Evolutionary conservation across 2,797 vertebrate genomes (phyloP).

Genomic region (Characodon lateralis): DNA sequence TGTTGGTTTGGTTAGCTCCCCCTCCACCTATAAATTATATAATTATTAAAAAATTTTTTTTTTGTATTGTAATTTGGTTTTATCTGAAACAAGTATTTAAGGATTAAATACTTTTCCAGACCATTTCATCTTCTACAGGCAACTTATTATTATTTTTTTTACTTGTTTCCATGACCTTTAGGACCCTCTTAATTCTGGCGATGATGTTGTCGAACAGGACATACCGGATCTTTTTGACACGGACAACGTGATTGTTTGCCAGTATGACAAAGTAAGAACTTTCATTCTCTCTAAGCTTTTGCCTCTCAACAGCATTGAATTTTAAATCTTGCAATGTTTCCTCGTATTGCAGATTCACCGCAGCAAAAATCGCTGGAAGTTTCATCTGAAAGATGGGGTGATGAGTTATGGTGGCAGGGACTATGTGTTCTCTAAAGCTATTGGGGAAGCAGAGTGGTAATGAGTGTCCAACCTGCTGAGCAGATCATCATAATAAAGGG

Average conservation of each 20-base stretch:
- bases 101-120: too few relatives aligned
- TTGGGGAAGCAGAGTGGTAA: slow-evolving; percentile 98
- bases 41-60: too few relatives aligned
- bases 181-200: slow-evolving; percentile 97
- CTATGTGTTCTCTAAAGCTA: slow-evolving; percentile 94
- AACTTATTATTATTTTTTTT: too few relatives aligned
- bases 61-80: too few relatives aligned
- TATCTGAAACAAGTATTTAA: too few relatives aligned
- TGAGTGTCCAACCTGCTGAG: slow-evolving; percentile 23
- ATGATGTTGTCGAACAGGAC: slow-evolving; percentile 96
- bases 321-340: background rate
- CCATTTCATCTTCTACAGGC: background rate
- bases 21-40: too few relatives aligned
- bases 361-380: slow-evolving; percentile 98
- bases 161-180: slow-evolving; percentile 49
- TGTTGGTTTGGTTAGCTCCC: too few relatives aligned
- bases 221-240: slow-evolving; percentile 95
- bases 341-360: slow-evolving; percentile 88
- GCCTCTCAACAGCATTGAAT: background rate
- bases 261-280: slow-evolving; percentile 93
- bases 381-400: slow-evolving; percentile 94
- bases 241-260: slow-evolving; percentile 95
- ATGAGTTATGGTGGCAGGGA: slow-evolving; percentile 94
- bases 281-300: background rate
- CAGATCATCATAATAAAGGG: slow-evolving; percentile 19